Conservation (phyloP, 2,113 vertebrate genomes). For the Apaloderma vittatum region DNA sequence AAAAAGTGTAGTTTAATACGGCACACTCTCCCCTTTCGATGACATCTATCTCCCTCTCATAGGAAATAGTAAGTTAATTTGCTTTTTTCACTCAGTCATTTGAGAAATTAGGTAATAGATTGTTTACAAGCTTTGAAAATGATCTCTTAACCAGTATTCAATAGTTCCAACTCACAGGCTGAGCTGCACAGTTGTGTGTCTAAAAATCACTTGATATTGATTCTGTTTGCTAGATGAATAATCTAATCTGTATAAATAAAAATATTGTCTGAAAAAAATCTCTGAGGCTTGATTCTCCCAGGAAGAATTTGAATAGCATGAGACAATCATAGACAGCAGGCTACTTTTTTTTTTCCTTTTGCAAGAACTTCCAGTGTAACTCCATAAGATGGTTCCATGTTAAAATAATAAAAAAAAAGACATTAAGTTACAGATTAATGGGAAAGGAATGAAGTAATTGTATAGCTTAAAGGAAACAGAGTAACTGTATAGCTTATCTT, state of each 20-base stretch:
- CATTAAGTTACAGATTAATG: background rate
- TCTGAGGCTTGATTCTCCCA: background rate
- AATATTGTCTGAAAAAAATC: background rate
- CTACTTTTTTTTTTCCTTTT: background rate
- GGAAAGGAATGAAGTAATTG: background rate
- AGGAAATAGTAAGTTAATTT: background rate
- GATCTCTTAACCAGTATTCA: background rate
- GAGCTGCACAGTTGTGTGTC: fast-evolving
- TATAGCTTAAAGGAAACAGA: background rate
- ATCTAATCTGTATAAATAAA: background rate
- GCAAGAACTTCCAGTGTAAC: background rate
- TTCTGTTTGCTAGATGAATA: background rate
- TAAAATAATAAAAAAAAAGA: constrained; percentile 11
- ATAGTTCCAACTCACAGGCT: background rate
- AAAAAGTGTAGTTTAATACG: background rate
- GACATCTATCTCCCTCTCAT: background rate
- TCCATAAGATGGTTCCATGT: background rate
- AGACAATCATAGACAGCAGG: background rate
- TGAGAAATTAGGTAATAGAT: background rate
- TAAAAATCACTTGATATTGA: background rate
- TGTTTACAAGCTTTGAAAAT: background rate
- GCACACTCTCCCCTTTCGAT: background rate
- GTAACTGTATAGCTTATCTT: background rate
- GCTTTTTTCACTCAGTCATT: background rate
- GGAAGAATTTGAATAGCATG: background rate